Evolutionary conservation across 2,888 invertebrate genomes (phyloP), one percentile per base, ranked within the genome.

Genomic region (Corythucha ciliata): DNA sequence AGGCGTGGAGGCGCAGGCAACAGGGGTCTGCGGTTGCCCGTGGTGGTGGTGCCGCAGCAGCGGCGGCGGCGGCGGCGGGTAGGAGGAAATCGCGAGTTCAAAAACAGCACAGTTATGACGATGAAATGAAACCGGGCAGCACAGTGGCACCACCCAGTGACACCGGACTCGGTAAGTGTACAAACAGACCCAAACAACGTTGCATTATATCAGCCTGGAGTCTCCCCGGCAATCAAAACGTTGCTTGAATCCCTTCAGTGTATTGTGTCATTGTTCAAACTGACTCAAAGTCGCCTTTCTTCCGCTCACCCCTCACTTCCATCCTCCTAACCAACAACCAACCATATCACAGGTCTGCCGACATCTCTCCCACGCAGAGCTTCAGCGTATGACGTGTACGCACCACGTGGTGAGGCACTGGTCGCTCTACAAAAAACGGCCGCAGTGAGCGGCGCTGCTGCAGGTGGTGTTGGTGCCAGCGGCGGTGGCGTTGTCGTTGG

Each of bases 321-420:
- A n/a, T n/a, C n/a, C n/a, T n/a, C n/a, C n/a, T n/a, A n/a, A n/a
- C n/a, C n/a, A n/a, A n/a, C n/a, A n/a, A n/a, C n/a, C n/a, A n/a
- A n/a, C n/a, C n/a, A n/a, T 29, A n/a, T 29, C 55, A 10, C 58
- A 62, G 64, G 77, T 20, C 74, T 84, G 44, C 83, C 86, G 12
- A 77, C 80, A 3, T 77, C 79, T 20, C 79, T 88, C 71, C 83
- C 87, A 1, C 74, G 88, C 60, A 74, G 84, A 62, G 83, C 83
- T 56, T 88, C 88, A 33, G 87, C 88, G 14, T 88, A 88, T 63
- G 88, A 88, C 64, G 84, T 89, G 12, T 86, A 83, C 62, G 79
- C 81, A 8, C 56, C 67, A 2, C 80, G 81, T 2, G 77, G 76
- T 12, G 62, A 62, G 5, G 44, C 48, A 2, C 32, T 32, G 4